Base-by-base conservation (phyloP, 2,797 vertebrate species). In the Halcyon smyrnensis region DNA sequence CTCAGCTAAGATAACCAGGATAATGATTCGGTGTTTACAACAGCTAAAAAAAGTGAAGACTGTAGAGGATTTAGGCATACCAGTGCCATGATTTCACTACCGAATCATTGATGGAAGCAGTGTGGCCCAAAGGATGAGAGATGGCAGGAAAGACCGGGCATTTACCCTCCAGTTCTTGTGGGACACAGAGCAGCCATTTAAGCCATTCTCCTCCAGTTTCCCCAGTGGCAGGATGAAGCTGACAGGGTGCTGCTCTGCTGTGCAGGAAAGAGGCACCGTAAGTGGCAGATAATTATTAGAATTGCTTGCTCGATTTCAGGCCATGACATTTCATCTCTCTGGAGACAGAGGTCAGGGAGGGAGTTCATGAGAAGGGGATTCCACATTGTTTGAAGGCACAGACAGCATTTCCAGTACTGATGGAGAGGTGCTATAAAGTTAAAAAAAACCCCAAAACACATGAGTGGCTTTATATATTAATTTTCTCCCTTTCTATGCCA, bases 41-140 rank as follows among this genome's bases (percentile, higher is more conserved):
- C 75, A 93, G 62, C 91, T 94, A 74, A 89, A 93, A 96, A 90
- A 89, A 53, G 86, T 83, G 88, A 87, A 93, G 71, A 71, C 81
- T 7, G 0, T 79, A 77, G 71, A 87, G 81, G 27, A 89, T 48
- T 94, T 92, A 67, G 81, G 86, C 84, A 95, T 93, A 77, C 90
- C 86, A 89, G 68, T 53, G 46, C 41, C 45, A 11, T 94, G 89
- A 93, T 91, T 94, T 93, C 95, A 95, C 79, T 88, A 73, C 79
- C 57, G 86, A 91, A 75, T 71, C 41, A 70, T 1, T 45, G 84
- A 92, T 39, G 67, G 76, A 79, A 76, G 82, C 20, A 84, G 39
- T 2, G 4, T 17, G 41, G 56, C 28, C 30, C 9, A 23, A 92
- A 93, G 48, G 51, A 91, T 36, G 27, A 77, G 41, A 24, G 56